These are phyloP conservation scores for Gobius niger DNA, from an alignment of 2,113 vertebrate species.

Conservation along the genomic window DNA sequence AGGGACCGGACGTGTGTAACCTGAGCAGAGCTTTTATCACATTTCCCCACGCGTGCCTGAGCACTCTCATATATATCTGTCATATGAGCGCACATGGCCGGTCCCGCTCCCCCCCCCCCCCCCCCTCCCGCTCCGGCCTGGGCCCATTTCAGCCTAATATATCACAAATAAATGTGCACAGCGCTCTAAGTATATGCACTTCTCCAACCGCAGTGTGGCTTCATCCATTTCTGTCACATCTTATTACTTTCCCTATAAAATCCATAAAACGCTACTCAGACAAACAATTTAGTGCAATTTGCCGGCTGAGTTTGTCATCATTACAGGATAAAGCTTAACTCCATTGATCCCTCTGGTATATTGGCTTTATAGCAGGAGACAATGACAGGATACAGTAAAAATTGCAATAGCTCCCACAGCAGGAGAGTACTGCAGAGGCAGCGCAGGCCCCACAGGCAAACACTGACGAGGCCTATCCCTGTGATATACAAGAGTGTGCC, in stretches of 20 bases:
- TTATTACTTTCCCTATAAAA: conserved; percentile 42
- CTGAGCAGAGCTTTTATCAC: conserved; percentile 6
- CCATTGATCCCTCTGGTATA: conserved; percentile 35
- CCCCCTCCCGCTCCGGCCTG: neutral
- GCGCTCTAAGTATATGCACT: conserved; percentile 8
- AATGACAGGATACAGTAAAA: conserved; percentile 23
- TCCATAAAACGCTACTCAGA: conserved; percentile 29
- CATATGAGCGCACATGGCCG: neutral
- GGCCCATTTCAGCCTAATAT: conserved; percentile 18
- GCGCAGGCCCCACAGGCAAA: neutral
- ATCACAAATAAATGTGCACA: conserved; percentile 12
- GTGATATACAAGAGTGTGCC: neutral
- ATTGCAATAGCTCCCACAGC: conserved; percentile 7
- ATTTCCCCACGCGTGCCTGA: neutral
- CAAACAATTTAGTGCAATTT: conserved; percentile 35
- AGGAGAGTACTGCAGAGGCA: conserved; percentile 1
- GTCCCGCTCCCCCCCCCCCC: neutral
- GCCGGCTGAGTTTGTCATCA: conserved; percentile 28
- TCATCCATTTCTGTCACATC: conserved; percentile 39
- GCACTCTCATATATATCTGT: neutral
- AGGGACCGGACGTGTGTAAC: neutral
- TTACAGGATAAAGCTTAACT: conserved; percentile 29
- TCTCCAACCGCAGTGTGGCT: neutral
- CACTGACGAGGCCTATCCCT: neutral
- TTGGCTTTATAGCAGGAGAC: conserved; percentile 20